phyloP scores from a whole-genome alignment of 1,140 invertebrate genomes.

The Procambarus clarkii region DNA sequence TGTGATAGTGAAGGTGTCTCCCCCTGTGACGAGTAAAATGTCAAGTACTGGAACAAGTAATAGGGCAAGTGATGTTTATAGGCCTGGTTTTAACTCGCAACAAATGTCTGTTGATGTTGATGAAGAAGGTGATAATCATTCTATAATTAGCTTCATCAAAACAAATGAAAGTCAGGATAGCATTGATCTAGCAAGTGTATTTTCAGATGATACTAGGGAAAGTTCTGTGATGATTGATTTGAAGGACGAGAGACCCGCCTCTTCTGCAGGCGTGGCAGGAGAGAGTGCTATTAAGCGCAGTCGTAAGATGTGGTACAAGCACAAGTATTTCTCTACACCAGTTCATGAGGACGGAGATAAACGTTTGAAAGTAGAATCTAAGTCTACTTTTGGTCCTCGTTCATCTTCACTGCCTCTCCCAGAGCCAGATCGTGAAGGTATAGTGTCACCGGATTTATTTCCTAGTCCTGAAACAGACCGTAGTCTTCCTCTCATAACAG shows the following conservation, averaged over 20 bases:
- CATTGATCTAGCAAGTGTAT: slow-evolving; percentile 66
- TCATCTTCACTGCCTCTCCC: slow-evolving; percentile 69
- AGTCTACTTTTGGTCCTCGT: slow-evolving; percentile 59
- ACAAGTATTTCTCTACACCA: slow-evolving; percentile 70
- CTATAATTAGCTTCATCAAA: slow-evolving; percentile 46
- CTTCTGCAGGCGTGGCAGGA: slow-evolving; percentile 57
- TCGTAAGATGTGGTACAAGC: slow-evolving; percentile 70
- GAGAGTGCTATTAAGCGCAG: slow-evolving; percentile 66
- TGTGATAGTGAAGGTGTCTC: slow-evolving; percentile 60
- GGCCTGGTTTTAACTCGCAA: slow-evolving; percentile 24
- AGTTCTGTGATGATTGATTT: slow-evolving; percentile 27
- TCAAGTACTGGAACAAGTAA: slow-evolving; percentile 34
- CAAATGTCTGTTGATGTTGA: slow-evolving; percentile 57
- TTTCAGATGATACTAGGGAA: slow-evolving; percentile 63
- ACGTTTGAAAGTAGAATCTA: slow-evolving; percentile 45
- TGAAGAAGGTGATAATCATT: slow-evolving; percentile 44
- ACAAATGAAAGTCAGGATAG: slow-evolving; percentile 70
- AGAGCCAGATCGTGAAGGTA: slow-evolving; percentile 48
- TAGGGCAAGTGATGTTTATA: slow-evolving; percentile 25
- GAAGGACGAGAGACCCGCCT: slow-evolving; percentile 44
- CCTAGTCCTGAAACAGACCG: slow-evolving; percentile 55
- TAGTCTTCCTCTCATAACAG: slow-evolving; percentile 70
- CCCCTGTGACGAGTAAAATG: slow-evolving; percentile 28
- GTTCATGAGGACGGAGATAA: slow-evolving; percentile 71
- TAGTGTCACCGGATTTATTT: slow-evolving; percentile 59